Evolutionary conservation across 2,113 vertebrate species (phyloP), one percentile per base, ranked within the genome.

Genomic region (Gymnarchus niloticus): DNA sequence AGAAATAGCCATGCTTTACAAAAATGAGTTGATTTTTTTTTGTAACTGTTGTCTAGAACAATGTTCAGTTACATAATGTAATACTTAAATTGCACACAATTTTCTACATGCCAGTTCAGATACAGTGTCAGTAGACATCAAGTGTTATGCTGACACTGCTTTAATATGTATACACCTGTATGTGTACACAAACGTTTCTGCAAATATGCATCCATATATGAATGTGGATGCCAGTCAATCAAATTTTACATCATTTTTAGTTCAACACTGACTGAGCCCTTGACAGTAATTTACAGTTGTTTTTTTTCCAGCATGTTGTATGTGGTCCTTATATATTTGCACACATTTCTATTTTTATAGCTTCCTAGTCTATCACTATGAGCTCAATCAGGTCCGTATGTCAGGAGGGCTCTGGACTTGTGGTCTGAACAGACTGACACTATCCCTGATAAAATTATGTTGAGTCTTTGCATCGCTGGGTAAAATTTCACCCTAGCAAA

Each of bases 1-100:
- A 73, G 65, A 73, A 73, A 73, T 41, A 73, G 41, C 33, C 65
- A 73, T 73, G 65, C 65, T 73, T 73, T 73, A n/a, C 41, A 41
- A 73, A 73, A 73, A 73, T 54, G 65, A 41, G 33, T 73, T n/a
- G n/a, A n/a, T n/a, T 33, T 73, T 54, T 12, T 73, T 65, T 19
- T 73, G 12, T 73, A 73, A 33, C 14, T 73, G 4, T 41, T 65
- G 12, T 33, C 14, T 65, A 25, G 28, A 12, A 41, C 14, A 41
- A 41, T 73, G 65, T 41, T 37, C 65, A 73, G 65, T 73, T 73
- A 73, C 28, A 10, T 69, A 14, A 69, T 7, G 3, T 19, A n/a
- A n/a, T n/a, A n/a, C n/a, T n/a, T n/a, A n/a, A n/a, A n/a, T n/a
- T n/a, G 14, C 28, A 1, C 28, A 25, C 6, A 12, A 33, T 69